Percentiles rank a stretch among this genome's conserved stretches.
phyloP scores from a whole-genome alignment of 2,888 invertebrate species.

The Habrosyne pyritoides region DNA sequence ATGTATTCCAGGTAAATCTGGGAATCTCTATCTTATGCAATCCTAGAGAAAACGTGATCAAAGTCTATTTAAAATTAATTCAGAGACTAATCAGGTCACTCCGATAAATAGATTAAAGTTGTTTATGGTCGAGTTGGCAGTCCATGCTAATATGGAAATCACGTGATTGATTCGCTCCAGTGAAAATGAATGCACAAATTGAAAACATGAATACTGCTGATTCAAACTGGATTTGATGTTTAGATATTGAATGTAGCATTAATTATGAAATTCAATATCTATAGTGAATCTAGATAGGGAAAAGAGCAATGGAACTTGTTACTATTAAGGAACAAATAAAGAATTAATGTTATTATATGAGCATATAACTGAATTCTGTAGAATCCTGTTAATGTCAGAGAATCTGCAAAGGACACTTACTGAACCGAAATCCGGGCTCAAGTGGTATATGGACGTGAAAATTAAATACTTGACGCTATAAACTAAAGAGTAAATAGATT shows the following conservation, averaged over 20 bases:
- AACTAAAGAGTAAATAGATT: no score
- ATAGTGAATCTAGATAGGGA: background rate
- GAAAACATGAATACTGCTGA: conserved; percentile 10
- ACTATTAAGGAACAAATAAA: no score
- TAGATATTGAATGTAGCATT: background rate
- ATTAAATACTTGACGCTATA: no score
- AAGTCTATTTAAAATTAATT: background rate
- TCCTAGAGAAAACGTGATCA: background rate
- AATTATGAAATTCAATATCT: background rate
- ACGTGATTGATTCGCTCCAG: background rate
- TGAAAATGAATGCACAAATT: conserved; percentile 9
- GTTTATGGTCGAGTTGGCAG: conserved; percentile 1
- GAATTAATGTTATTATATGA: no score
- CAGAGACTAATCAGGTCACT: background rate
- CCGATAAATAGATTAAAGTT: background rate
- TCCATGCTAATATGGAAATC: conserved; percentile 6
- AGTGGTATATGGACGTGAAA: no score
- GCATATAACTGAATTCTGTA: no score
- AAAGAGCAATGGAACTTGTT: background rate
- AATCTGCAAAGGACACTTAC: no score
- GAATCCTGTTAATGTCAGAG: no score
- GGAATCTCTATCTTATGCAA: no score
- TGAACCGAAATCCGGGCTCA: no score
- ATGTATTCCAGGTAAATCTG: no score
- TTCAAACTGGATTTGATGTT: background rate